Percentiles rank a stretch among this genome's conserved stretches.
These are phyloP conservation scores for Typhlichthys subterraneus DNA, from an alignment of 2,797 vertebrate genomes.

Conservation along the genomic window DNA sequence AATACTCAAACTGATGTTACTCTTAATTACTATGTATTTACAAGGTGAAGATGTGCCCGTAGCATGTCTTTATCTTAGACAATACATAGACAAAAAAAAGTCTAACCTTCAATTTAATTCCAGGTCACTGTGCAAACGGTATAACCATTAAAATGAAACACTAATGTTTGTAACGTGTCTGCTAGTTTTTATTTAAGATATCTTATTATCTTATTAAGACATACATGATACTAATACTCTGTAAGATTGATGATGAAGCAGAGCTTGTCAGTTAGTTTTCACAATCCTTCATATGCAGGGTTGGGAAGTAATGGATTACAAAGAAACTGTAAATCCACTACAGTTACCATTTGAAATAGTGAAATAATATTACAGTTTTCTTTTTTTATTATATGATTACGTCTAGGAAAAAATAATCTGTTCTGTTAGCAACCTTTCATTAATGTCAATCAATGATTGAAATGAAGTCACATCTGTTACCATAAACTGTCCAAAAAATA, in stretches of 20 bases:
- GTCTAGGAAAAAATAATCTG: no score
- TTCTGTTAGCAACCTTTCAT: no score
- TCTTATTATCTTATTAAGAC: constrained; percentile 75
- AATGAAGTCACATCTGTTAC: no score
- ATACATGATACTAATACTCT: constrained; percentile 62
- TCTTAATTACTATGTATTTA: not conserved
- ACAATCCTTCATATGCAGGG: constrained; percentile 47
- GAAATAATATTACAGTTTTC: no score
- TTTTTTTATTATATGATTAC: no score
- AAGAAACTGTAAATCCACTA: constrained; percentile 31
- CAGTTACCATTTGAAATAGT: no score
- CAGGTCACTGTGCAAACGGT: not conserved
- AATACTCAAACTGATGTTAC: constrained; percentile 17
- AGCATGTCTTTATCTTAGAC: no score
- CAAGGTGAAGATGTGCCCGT: no score
- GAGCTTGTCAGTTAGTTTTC: constrained; percentile 68
- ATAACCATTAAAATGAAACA: not conserved
- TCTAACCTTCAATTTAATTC: constrained; percentile 16
- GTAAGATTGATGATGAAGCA: constrained; percentile 65
- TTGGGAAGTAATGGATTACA: no score
- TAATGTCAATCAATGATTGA: no score
- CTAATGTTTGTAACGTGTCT: constrained; percentile 28
- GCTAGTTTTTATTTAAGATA: constrained; percentile 72
- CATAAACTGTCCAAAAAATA: no score
- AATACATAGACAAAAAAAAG: no score